Percentiles rank a stretch among this genome's conserved stretches.
Evolutionary conservation across 2,113 vertebrate genomes (phyloP).

Genomic region (Lota lota): DNA sequence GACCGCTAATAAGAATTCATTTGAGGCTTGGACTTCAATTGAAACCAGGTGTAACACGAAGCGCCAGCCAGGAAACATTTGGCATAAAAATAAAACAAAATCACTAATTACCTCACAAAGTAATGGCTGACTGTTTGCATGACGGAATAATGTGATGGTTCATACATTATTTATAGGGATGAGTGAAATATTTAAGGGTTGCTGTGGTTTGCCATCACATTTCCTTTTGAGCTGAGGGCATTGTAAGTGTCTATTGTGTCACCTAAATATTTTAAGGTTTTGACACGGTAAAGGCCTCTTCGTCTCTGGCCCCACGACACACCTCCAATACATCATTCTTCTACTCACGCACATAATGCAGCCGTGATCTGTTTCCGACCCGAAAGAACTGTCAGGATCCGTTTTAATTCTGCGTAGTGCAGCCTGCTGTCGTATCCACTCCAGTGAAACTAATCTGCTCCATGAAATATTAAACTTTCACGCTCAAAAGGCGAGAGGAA

Average conservation of each 20-base stretch:
- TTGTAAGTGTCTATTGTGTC: slow-evolving; percentile 51
- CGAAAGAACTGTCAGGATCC: slow-evolving; percentile 36
- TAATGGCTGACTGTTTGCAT: not conserved
- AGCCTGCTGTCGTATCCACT: slow-evolving; percentile 51
- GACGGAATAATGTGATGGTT: slow-evolving; percentile 1
- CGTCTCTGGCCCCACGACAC: slow-evolving; percentile 31
- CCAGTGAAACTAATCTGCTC: slow-evolving; percentile 53
- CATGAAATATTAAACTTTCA: slow-evolving; percentile 54
- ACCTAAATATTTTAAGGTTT: slow-evolving; percentile 60
- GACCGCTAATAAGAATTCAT: slow-evolving; percentile 66
- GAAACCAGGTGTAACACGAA: slow-evolving; percentile 55
- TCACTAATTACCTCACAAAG: slow-evolving; percentile 45
- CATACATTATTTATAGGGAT: slow-evolving; percentile 33
- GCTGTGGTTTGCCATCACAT: slow-evolving; percentile 48
- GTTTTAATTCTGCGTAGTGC: slow-evolving; percentile 33
- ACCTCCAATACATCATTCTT: slow-evolving; percentile 49
- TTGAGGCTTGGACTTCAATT: slow-evolving; percentile 46
- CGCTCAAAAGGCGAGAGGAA: slow-evolving; percentile 26
- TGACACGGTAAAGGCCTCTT: slow-evolving; percentile 47
- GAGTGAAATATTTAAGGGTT: slow-evolving; percentile 44
- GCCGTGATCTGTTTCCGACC: slow-evolving; percentile 43
- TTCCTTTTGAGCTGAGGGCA: slow-evolving; percentile 44
- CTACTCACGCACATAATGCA: slow-evolving; percentile 36
- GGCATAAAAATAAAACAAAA: slow-evolving; percentile 28
- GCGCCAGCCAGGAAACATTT: slow-evolving; percentile 32